A percentile compares a stretch with the other conserved stretches of the same genome.
These are phyloP conservation scores for Nasalis larvatus DNA, from an alignment of 2,113 vertebrate species.

Conservation along the genomic window DNA sequence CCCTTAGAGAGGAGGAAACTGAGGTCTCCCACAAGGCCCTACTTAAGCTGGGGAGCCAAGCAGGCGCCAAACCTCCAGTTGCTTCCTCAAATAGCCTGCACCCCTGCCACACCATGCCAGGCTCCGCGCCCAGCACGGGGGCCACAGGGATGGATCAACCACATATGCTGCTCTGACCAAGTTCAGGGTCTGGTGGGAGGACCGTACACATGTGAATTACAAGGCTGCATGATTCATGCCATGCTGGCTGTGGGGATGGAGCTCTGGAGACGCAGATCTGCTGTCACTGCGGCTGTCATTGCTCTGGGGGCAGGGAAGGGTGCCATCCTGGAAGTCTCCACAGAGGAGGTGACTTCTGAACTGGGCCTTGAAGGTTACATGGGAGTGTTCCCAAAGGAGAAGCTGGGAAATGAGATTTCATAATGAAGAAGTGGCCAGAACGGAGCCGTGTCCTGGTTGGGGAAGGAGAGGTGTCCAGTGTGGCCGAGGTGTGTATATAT, in stretches of 20 bases:
- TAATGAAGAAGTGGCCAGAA: neutral
- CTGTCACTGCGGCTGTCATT: too few species aligned
- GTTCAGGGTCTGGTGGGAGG: neutral
- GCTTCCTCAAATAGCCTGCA: neutral
- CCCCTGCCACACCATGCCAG: neutral
- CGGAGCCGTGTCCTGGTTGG: neutral
- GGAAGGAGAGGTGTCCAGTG: neutral
- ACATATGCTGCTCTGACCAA: neutral
- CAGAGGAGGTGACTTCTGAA: neutral
- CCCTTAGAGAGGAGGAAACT: neutral
- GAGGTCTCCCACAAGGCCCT: neutral
- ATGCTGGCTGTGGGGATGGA: neutral
- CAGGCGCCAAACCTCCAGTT: neutral
- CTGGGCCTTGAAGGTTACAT: neutral
- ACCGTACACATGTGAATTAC: neutral
- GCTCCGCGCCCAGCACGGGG: fast-evolving
- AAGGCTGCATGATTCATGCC: neutral
- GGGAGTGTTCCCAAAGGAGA: neutral
- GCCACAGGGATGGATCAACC: neutral
- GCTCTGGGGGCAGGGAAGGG: neutral
- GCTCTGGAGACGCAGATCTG: neutral
- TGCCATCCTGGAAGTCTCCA: neutral
- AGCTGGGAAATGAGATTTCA: neutral
- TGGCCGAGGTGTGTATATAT: fast-evolving
- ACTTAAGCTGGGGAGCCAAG: fast-evolving